A percentile compares a stretch with the other conserved stretches of the same genome.
Conservation (phyloP, 2,797 vertebrate species). For the Pagetopsis macropterus region DNA sequence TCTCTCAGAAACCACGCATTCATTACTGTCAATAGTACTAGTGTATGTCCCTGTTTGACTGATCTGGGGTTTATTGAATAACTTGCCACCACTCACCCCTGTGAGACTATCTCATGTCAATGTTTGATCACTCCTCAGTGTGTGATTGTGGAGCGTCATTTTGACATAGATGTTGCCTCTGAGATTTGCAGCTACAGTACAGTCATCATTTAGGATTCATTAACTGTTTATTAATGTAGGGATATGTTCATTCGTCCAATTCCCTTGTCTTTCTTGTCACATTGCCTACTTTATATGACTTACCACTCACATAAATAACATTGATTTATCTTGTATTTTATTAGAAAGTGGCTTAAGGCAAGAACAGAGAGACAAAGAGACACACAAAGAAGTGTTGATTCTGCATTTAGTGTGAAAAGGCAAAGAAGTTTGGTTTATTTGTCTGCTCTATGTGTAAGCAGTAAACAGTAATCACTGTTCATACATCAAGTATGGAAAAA, state of each 20-base stretch:
- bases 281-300: conserved; percentile 19
- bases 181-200: conserved; percentile 11
- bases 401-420: not conserved
- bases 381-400: not conserved
- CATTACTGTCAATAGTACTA: not conserved
- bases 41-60: conserved; percentile 3
- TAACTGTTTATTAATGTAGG: conserved; percentile 22
- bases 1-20: conserved; percentile 4
- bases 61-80: conserved; percentile 8
- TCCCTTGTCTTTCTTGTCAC: conserved; percentile 21
- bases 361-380: conserved; percentile 26
- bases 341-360: conserved; percentile 1
- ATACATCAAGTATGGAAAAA: conserved; percentile 19
- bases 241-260: conserved; percentile 21
- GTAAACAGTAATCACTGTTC: not conserved
- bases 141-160: conserved; percentile 5
- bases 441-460: not conserved
- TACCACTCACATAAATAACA: conserved; percentile 3
- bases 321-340: conserved; percentile 24
- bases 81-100: conserved; percentile 5
- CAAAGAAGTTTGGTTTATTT: conserved; percentile 14
- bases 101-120: conserved; percentile 21
- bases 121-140: conserved; percentile 27
- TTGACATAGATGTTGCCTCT: conserved; percentile 8
- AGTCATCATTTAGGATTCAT: conserved; percentile 15